Evolutionary conservation across 2,888 invertebrate species (phyloP), one percentile per base, ranked within the genome.

Genomic region (Apotomis turbidana): DNA sequence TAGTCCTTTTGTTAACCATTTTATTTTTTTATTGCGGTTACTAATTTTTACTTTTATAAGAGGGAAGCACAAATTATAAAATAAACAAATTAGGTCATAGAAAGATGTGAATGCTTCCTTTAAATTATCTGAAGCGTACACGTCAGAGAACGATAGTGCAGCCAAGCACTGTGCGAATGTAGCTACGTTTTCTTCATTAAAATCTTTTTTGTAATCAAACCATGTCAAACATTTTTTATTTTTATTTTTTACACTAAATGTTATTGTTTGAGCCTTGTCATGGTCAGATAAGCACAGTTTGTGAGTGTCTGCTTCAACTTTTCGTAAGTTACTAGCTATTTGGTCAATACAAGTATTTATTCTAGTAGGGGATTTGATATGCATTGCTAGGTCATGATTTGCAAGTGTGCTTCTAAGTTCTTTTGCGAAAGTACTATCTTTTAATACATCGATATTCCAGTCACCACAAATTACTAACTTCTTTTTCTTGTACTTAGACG

Each of bases 161-260:
- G 9, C 36, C 4, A 57, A 1, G 5, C 57, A 36, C 3, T 57
- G 9, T 3, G 4, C 9, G 13, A 57, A 57, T 10, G 36, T 57
- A 9, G 3, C 9, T 9, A 57, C 3, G 36, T 57, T 57, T 10
- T 57, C 57, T 5, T 3, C 36, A 10, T 36, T 10, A 36, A 10
- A 57, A 10, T 57, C 57, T 10, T 36, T 57, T 36, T 57, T 57
- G 57, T 36, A 57, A 12, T 57, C 36, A 10, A 57, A 57, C 57
- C 57, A 57, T 3, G 57, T 36, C 3, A 36, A 5, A 57, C 10
- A 57, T 8, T 15, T 27, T 9, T 57, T 57, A 36, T 10, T 57
- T 36, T 57, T 57, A 0, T 6, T 6, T 41, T 57, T 36, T 36
- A 57, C 36, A 36, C 36, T 57, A 4, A 57, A 36, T 3, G 36